Base-by-base conservation (phyloP, 1,140 invertebrate genomes). In the Pomacea maculata region DNA sequence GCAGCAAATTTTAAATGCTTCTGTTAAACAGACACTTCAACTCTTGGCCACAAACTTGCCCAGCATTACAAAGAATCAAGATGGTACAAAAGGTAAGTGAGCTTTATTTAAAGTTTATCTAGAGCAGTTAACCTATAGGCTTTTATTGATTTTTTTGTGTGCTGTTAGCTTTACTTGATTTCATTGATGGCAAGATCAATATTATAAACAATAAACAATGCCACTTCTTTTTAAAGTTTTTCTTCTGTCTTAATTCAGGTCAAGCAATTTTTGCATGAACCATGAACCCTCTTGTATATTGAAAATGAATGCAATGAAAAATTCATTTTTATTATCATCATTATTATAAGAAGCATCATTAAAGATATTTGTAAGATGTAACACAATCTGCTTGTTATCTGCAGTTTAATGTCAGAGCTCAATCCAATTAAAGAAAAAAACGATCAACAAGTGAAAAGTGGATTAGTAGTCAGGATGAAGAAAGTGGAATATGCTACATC, bases 401-500 rank as follows among this genome's bases (percentile, higher is more conserved):
- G 17, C 80, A 86, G 85, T n/a, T 6, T 84, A 34, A 54, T 29
- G n/a, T 71, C 79, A 61, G 83, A 85, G 57, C 67, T 86, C 21
- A 64, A 72, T 3, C 81, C 85, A 4, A 82, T 84, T 63, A 73
- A 78, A 64, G 70, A 86, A 34, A 72, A 80, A 17, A 73, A 83
- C 67, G 57, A 86, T 21, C 72, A 83, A 64, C 83, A 15, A 80
- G 80, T 84, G 4, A 12, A 80, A 5, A 78, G 45, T 25, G 83
- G 82, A n/a, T 83, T 77, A 15, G 63, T 87, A 45, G 83, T 83
- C 45, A 63, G 72, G 25, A 82, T 86, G 67, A 83, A 85, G 8
- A 82, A 75, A 78, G 80, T 89, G 25, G 75, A 83, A 12, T 89
- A 88, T 82, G 83, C 87, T 1, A 85, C 86, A 0, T 86, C 85